Evolutionary conservation across 2,797 vertebrate species (phyloP), one percentile per base, ranked within the genome.

Genomic region (Arctocebus calabarensis): DNA sequence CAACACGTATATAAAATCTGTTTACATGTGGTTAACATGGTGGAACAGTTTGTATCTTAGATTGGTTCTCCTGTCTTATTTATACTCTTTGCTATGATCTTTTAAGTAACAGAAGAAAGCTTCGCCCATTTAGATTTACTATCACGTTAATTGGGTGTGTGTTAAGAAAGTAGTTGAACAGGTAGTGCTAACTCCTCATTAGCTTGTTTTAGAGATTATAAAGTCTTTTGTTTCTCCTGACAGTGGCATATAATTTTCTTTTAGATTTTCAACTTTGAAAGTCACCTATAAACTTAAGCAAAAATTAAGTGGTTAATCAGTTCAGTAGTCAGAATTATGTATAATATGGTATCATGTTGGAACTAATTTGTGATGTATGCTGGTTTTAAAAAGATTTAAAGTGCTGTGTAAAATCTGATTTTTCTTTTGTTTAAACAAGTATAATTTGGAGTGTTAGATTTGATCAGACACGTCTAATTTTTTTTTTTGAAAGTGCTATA

Each of bases 101-200:
- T 94, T 93, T 94, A 83, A 94, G 81, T 96, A 89, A 92, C 78
- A 95, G 90, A 93, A 88, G 95, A 97, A 95, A 92, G 61, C 89
- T 93, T 94, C n/a, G 57, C 57, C 82, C 1, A 3, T 81, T 66
- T n/a, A 94, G 78, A 90, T 87, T 94, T 83, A 86, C 19, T 91
- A 32, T 96, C 70, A 3, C 91, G 37, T 94, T 92, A 92, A 90
- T 92, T 97, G 95, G 90, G 86, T 95, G 93, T 96, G 79, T 91
- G 57, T 91, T 85, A 88, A 94, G 88, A 96, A 95, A 97, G 94
- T 7, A 3, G 96, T 88, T 91, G 82, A 96, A 96, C 94, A 88
- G 95, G 96, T 91, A 94, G 90, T 73, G 32, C 96, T 68, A 71
- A 93, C 79, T 83, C n/a, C 71, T 96, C 37, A 83, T 83, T 92